Conservation (phyloP, 2,888 invertebrate species). For the Sympetrum striolatum region DNA sequence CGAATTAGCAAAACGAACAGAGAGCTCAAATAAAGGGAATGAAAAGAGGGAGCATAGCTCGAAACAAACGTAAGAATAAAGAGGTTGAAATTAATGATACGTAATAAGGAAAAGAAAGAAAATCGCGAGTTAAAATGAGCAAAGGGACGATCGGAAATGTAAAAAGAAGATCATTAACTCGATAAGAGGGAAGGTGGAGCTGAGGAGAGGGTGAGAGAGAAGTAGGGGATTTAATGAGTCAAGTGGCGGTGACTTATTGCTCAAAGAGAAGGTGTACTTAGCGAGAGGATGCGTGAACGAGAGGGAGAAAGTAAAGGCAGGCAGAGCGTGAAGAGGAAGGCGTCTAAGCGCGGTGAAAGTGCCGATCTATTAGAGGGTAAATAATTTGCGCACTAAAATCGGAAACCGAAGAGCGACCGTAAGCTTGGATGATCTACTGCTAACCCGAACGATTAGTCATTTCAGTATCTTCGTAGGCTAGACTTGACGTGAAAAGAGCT, state of each 20-base stretch:
- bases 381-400: background rate
- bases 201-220: background rate
- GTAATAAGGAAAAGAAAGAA: too few species aligned
- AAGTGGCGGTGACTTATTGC: slow-evolving; percentile 44
- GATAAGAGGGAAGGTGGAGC: background rate
- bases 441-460: too few species aligned
- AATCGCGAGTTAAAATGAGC: too few species aligned
- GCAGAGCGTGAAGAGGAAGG: background rate
- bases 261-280: slow-evolving; percentile 45
- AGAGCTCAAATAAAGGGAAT: too few species aligned
- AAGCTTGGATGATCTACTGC: too few species aligned
- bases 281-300: slow-evolving; percentile 44
- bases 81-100: too few species aligned
- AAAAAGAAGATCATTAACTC: background rate
- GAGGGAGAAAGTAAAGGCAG: slow-evolving; percentile 1
- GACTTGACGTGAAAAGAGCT: too few species aligned
- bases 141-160: background rate
- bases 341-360: background rate
- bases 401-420: too few species aligned
- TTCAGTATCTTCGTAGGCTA: too few species aligned
- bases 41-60: too few species aligned
- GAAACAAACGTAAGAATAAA: too few species aligned
- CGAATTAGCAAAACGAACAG: too few species aligned
- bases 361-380: background rate
- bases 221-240: slow-evolving; percentile 39